These are phyloP conservation scores for Brenthis ino DNA, from an alignment of 2,888 invertebrate species.

Conservation along the genomic window DNA sequence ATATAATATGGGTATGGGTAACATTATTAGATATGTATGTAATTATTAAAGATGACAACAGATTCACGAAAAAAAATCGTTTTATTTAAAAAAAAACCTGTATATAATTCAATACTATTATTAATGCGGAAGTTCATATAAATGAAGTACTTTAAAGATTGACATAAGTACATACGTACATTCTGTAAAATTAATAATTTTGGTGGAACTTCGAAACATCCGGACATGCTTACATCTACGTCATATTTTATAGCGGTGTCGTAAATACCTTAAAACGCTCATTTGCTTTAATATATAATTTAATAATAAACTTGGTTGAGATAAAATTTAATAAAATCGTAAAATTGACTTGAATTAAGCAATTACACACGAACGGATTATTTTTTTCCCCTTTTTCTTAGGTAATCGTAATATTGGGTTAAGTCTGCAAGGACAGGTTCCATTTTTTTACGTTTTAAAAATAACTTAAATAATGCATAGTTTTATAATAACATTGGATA, in stretches of 20 bases:
- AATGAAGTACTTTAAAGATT: too few relatives aligned
- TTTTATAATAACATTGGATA: too few relatives aligned
- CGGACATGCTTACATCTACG: background rate
- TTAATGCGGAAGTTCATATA: too few relatives aligned
- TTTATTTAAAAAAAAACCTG: too few relatives aligned
- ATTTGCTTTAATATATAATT: slow-evolving; percentile 56
- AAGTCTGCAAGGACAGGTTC: background rate
- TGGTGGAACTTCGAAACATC: background rate
- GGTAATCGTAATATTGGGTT: background rate
- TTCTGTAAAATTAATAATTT: background rate
- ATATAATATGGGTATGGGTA: too few relatives aligned
- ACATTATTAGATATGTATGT: too few relatives aligned
- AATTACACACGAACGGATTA: slow-evolving; percentile 1
- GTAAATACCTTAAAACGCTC: slow-evolving; percentile 52
- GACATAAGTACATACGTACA: too few relatives aligned
- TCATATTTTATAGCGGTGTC: slow-evolving; percentile 32
- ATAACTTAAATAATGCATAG: too few relatives aligned
- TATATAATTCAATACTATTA: too few relatives aligned
- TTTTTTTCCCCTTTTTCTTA: background rate
- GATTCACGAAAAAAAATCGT: too few relatives aligned
- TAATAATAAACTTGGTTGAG: slow-evolving; percentile 54
- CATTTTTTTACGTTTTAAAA: too few relatives aligned
- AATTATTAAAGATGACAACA: too few relatives aligned
- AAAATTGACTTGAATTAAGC: slow-evolving; percentile 21
- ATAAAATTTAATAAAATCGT: slow-evolving; percentile 43